Conservation (phyloP, 2,113 vertebrate genomes). For the Myxocyprinus asiaticus region DNA sequence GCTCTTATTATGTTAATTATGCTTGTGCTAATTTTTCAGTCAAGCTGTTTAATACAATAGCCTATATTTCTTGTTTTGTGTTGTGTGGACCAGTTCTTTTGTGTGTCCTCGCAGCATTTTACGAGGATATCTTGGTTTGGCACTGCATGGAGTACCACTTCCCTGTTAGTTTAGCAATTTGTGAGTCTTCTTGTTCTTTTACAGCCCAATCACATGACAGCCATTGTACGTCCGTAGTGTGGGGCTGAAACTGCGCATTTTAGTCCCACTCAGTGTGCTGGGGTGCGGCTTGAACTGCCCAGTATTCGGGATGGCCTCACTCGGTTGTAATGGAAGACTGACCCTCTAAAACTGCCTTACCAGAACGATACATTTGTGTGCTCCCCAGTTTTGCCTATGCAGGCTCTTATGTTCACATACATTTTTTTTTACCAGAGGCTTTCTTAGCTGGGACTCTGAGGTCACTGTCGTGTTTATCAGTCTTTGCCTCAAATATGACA, state of each 20-base stretch:
- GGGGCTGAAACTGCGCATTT: background rate
- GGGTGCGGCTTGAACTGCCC: background rate
- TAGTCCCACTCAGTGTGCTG: background rate
- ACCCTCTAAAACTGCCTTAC: conserved; percentile 27
- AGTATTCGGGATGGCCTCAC: conserved; percentile 9
- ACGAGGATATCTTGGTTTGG: conserved; percentile 28
- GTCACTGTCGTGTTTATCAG: no score
- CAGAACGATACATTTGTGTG: background rate
- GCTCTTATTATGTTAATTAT: conserved; percentile 31
- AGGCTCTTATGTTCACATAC: background rate
- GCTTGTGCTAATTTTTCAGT: conserved; percentile 38
- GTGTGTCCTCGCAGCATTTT: conserved; percentile 17
- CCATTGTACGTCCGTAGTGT: background rate
- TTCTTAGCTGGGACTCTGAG: background rate
- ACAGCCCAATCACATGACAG: background rate
- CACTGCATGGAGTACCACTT: conserved; percentile 12
- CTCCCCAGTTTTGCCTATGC: background rate
- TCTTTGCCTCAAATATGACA: no score
- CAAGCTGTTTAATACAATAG: conserved; percentile 10
- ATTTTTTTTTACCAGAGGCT: background rate
- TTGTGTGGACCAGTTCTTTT: conserved; percentile 6
- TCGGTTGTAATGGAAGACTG: conserved; percentile 56
- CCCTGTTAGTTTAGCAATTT: conserved; percentile 25
- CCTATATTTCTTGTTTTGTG: conserved; percentile 8
- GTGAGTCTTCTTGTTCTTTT: conserved; percentile 6